Evolutionary conservation across 2,888 invertebrate genomes (phyloP).

Genomic region (Scaptomyza parva): DNA sequence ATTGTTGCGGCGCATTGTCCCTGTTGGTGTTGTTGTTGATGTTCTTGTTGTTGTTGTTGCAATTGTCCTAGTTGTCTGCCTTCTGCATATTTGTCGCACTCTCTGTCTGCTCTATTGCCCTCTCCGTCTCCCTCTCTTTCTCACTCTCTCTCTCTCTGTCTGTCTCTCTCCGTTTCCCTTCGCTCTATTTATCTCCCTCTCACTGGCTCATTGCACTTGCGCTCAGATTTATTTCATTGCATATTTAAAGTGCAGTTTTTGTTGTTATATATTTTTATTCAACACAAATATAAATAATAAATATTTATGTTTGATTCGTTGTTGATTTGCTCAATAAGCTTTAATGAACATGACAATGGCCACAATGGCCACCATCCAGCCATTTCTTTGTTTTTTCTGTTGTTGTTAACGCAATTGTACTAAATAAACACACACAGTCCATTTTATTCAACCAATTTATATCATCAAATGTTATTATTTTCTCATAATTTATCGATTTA

Average conservation of each 20-base stretch:
- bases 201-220: slow-evolving; percentile 51
- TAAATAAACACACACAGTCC: slow-evolving; percentile 36
- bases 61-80: slow-evolving; percentile 75
- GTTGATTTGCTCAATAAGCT: slow-evolving; percentile 56
- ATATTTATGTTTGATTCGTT: slow-evolving; percentile 50
- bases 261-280: slow-evolving; percentile 7
- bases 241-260: slow-evolving; percentile 44
- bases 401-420: slow-evolving; percentile 57
- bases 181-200: slow-evolving; percentile 7
- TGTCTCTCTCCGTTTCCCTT: slow-evolving; percentile 18
- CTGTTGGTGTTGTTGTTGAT: slow-evolving; percentile 49
- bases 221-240: slow-evolving; percentile 50
- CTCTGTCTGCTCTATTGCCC: slow-evolving; percentile 55
- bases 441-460: slow-evolving; percentile 52
- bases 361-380: slow-evolving; percentile 6
- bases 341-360: slow-evolving; percentile 67
- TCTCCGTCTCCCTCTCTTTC: slow-evolving; percentile 8
- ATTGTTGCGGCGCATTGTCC: slow-evolving; percentile 73
- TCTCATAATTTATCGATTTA: slow-evolving; percentile 76
- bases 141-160: slow-evolving; percentile 12
- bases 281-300: slow-evolving; percentile 21
- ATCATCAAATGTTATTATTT: slow-evolving; percentile 66
- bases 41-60: slow-evolving; percentile 34
- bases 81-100: slow-evolving; percentile 77
- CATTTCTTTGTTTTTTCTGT: slow-evolving; percentile 41